These are phyloP conservation scores for Maniola jurtina DNA, from an alignment of 1,140 invertebrate species.

Conservation along the genomic window DNA sequence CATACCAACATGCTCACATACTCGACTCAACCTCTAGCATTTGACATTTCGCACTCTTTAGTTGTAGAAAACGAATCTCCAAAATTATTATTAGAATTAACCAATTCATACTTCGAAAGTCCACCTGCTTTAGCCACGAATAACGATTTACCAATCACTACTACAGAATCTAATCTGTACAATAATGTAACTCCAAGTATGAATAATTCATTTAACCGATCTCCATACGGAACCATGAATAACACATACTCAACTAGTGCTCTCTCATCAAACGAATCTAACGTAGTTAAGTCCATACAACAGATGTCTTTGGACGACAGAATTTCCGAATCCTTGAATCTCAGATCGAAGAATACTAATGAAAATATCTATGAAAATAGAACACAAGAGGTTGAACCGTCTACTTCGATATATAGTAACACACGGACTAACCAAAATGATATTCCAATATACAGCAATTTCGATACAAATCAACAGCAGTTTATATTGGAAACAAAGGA, in stretches of 20 bases:
- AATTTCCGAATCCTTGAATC: constrained; percentile 72
- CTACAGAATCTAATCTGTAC: constrained; percentile 26
- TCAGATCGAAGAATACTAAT: constrained; percentile 67
- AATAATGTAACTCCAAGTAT: constrained; percentile 40
- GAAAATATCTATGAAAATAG: constrained; percentile 57
- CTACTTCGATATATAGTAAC: constrained; percentile 28
- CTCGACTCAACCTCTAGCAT: constrained; percentile 45
- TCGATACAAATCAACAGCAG: constrained; percentile 60
- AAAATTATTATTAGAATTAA: constrained; percentile 16
- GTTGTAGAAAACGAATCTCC: constrained; percentile 30
- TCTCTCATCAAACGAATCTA: constrained; percentile 41
- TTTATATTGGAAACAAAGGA: constrained; percentile 59
- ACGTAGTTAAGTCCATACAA: constrained; percentile 42
- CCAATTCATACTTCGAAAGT: constrained; percentile 29
- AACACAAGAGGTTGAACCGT: constrained; percentile 31
- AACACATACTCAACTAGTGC: constrained; percentile 44
- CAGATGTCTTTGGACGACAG: constrained; percentile 69
- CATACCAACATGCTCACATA: constrained; percentile 23
- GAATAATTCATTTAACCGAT: constrained; percentile 25
- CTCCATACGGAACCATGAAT: constrained; percentile 39
- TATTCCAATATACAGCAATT: constrained; percentile 61
- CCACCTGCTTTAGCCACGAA: constrained; percentile 61
- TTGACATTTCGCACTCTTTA: constrained; percentile 60
- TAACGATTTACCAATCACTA: constrained; percentile 24
- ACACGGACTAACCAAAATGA: constrained; percentile 37